Percentiles rank a stretch among this genome's conserved stretches.
Evolutionary conservation across 2,113 vertebrate species (phyloP).

Genomic region (Regulus satrapa): DNA sequence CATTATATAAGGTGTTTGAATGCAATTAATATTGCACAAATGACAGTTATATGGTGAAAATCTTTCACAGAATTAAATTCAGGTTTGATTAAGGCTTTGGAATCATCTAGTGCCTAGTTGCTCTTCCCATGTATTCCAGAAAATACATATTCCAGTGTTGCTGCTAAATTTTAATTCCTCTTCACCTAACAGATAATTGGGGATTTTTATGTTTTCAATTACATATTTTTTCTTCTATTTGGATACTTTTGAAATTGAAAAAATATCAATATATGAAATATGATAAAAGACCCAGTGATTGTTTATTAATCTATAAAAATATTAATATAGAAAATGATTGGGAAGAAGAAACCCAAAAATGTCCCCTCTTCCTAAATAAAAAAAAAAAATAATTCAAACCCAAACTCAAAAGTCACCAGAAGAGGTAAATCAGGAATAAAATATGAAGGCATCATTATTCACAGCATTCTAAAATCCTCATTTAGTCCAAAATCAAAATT

Average conservation of each 20-base stretch:
- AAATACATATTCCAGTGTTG: neutral
- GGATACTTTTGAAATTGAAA: neutral
- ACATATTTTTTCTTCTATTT: neutral
- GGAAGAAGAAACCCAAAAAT: neutral
- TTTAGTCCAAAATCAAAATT: neutral
- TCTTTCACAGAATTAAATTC: neutral
- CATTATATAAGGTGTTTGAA: neutral
- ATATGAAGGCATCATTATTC: neutral
- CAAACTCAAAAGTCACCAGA: neutral
- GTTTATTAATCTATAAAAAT: neutral
- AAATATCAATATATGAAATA: neutral
- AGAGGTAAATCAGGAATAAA: neutral
- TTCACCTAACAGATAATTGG: neutral
- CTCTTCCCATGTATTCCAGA: neutral
- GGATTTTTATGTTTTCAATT: neutral
- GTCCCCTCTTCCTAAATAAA: neutral
- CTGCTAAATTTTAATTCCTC: neutral
- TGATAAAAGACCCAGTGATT: neutral
- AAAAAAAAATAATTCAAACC: fast-evolving
- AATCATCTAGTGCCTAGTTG: neutral
- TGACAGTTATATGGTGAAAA: neutral
- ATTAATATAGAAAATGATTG: neutral
- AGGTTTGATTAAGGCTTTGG: neutral
- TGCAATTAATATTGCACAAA: neutral
- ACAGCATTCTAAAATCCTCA: neutral